phyloP scores from a whole-genome alignment of 35 echinoderm and acorn worm genomes.

The Ophioderma brevispina region DNA sequence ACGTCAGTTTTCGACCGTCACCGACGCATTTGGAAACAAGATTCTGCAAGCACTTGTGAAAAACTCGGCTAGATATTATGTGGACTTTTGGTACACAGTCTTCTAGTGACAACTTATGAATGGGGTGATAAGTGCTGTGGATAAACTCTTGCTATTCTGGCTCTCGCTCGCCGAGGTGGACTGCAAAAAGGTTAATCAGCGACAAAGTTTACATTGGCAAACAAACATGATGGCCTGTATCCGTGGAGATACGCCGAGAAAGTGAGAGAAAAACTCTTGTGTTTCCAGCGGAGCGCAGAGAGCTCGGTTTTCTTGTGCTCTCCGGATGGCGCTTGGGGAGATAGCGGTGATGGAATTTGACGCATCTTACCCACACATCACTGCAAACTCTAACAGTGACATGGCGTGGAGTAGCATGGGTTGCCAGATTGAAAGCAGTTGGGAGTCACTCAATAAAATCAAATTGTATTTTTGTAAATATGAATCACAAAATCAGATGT shows the following conservation, averaged over 20 bases:
- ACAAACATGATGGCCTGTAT: conserved; percentile 26
- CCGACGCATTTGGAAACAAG: neutral
- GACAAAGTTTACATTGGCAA: conserved; percentile 28
- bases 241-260: neutral
- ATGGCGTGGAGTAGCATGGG: neutral
- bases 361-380: conserved; percentile 23
- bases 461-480: too few relatives aligned
- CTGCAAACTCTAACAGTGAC: conserved; percentile 5
- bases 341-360: conserved; percentile 36
- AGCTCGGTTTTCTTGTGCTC: conserved; percentile 18
- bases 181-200: conserved; percentile 38
- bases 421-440: neutral
- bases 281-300: conserved; percentile 37
- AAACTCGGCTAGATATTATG: neutral
- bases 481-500: too few relatives aligned
- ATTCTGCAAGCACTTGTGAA: neutral
- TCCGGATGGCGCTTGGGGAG: neutral
- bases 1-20: neutral
- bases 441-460: neutral
- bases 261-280: conserved; percentile 7
- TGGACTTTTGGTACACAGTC: neutral
- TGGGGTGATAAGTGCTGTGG: neutral
- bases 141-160: neutral
- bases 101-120: neutral
- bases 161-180: neutral